These are phyloP conservation scores for Eulithis testata DNA, from an alignment of 2,888 invertebrate species.

Conservation along the genomic window DNA sequence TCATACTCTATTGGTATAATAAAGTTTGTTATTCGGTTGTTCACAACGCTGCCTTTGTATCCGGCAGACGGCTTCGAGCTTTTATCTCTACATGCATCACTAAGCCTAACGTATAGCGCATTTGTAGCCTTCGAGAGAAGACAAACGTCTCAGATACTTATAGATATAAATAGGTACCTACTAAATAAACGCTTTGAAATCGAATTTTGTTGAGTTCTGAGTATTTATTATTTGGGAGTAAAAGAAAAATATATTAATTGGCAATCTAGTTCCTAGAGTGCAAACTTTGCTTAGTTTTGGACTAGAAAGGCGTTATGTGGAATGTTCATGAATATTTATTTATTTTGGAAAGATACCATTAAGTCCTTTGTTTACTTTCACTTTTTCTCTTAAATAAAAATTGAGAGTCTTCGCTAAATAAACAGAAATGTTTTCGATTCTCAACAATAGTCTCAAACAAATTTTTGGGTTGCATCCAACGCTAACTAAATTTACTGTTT, in stretches of 20 bases:
- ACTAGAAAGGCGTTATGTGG: too few species aligned
- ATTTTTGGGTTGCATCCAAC: conserved; percentile 28
- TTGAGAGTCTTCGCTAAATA: too few species aligned
- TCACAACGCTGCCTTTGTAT: conserved; percentile 22
- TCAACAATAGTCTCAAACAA: conserved; percentile 16
- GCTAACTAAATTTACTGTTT: conserved; percentile 21
- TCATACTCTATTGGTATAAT: conserved; percentile 14
- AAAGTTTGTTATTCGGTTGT: conserved; percentile 23
- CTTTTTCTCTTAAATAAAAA: too few species aligned
- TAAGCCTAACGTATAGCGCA: conserved; percentile 26
- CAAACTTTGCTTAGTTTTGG: too few species aligned
- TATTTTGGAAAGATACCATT: too few species aligned
- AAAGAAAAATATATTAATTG: neutral
- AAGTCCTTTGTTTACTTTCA: too few species aligned
- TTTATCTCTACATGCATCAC: conserved; percentile 25
- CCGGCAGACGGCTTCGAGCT: conserved; percentile 14
- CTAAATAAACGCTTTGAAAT: conserved; percentile 4
- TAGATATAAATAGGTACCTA: neutral
- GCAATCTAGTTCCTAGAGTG: too few species aligned
- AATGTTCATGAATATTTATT: too few species aligned
- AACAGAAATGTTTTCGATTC: neutral
- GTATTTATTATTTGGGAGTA: neutral
- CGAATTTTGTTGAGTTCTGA: neutral
- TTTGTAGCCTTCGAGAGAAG: conserved; percentile 21
- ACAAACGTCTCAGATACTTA: conserved; percentile 12